Evolutionary conservation across 2,888 invertebrate genomes (phyloP), one percentile per base, ranked within the genome.

Genomic region (Onchidella celtica): DNA sequence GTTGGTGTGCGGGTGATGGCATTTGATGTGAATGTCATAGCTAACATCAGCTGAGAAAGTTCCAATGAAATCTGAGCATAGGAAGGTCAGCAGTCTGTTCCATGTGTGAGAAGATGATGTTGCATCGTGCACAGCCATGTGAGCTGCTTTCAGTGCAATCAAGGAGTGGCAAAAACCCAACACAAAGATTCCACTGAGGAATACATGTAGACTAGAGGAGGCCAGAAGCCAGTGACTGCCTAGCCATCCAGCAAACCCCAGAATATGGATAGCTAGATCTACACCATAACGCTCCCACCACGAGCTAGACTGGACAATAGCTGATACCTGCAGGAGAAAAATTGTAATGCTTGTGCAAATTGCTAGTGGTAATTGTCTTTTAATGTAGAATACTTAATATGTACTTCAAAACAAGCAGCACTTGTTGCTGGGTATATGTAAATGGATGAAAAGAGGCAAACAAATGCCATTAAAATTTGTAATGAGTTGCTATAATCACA

Each of bases 1-100:
- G 81, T 92, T 92, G 1, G 92, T 92, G 85, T 92, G 90, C 0
- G 92, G 92, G 69, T 92, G 92, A 79, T 92, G 92, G 29, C 80
- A 77, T 76, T 88, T 88, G n/a, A 92, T 89, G 82, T 92, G 92
- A 3, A 90, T 89, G 36, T 89, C 87, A 72, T 87, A 84, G 3
- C 87, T 90, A 6, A 88, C 69, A n/a, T 89, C 87, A 4, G 87
- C 85, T 0, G 92, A 90, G 84, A 90, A 92, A 3, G 89, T 84
- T 11, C 91, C 92, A 29, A 89, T 80, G 11, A 91, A 63, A 80
- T 92, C 92, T 0, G 89, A 86, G 68, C 88, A 89, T 17, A 92
- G 83, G 21, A 82, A 78, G 2, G 83, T 61, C 84, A 86, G 84
- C 17, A 90, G 65, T 32, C 87, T 79, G 65, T 87, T 87, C 86